Evolutionary conservation across 2,888 invertebrate species (phyloP), one percentile per base, ranked within the genome.

Genomic region (Machimus atricapillus): DNA sequence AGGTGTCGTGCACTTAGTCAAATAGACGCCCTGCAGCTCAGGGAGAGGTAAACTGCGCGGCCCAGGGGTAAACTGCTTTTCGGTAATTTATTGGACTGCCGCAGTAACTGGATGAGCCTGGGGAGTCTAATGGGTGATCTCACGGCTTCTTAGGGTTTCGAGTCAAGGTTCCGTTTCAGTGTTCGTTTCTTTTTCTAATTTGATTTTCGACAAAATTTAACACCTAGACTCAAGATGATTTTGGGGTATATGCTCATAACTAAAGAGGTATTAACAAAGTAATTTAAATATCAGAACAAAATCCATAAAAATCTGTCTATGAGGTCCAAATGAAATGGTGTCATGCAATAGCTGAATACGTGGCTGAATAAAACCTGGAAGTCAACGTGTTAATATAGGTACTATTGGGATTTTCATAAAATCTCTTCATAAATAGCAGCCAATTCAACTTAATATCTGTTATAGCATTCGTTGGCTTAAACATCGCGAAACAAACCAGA

Each of bases 1-100:
- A 82, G 82, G 82, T 82, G 82, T 58, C 52, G 52, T 82, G 82
- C 82, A 66, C 82, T 82, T 82, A 82, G 82, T 82, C 82, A 82
- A 82, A 82, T 82, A 82, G 82, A 82, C 82, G 52, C 82, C 82
- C 82, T 82, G 82, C 58, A 56, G 82, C 58, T 82, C 58, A 23
- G 82, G 37, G 82, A 66, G 66, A 82, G 82, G 56, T n/a, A 82
- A 82, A 82, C 56, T 82, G 66, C 12, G 16, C 27, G 46, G 27
- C 37, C n/a, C 27, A 58, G 66, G 58, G 58, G 52, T 58, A 81
- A 82, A 82, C 82, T 66, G 56, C 82, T 82, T 82, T 58, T 66
- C 58, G 31, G 31, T 58, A 66, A 82, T 82, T 82, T 82, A 82
- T 82, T 82, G 37, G 9, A 66, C 66, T 66, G 66, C 66, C 66